Evolutionary conservation across 1,140 invertebrate genomes (phyloP).

Genomic region (Leguminivora glycinivorella): DNA sequence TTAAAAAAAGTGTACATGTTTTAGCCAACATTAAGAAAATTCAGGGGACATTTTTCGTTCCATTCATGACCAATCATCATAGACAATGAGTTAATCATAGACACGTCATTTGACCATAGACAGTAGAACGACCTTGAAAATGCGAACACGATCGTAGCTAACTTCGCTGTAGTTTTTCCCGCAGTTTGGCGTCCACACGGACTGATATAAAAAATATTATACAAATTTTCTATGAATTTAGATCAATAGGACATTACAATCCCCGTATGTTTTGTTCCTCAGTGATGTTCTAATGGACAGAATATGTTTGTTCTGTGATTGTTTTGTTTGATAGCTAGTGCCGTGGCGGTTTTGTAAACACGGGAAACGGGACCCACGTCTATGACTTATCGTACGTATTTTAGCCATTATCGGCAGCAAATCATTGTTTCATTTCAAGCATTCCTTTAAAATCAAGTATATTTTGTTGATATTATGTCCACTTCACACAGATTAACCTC

Average conservation of each 20-base stretch:
- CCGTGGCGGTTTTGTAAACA: conserved; percentile 74
- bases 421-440: conserved; percentile 40
- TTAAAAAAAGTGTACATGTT: too few species aligned
- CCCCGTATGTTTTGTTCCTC: conserved; percentile 53
- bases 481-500: conserved; percentile 50
- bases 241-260: conserved; percentile 61
- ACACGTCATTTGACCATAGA: conserved; percentile 50
- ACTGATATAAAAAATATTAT: conserved; percentile 63
- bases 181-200: conserved; percentile 76
- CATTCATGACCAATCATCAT: conserved; percentile 29
- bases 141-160: conserved; percentile 54
- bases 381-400: conserved; percentile 77
- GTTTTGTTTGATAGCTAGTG: conserved; percentile 54
- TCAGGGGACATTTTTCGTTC: neutral
- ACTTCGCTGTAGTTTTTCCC: conserved; percentile 76
- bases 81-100: conserved; percentile 38
- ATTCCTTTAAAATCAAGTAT: conserved; percentile 30
- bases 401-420: conserved; percentile 56
- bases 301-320: conserved; percentile 69
- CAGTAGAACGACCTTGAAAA: conserved; percentile 59
- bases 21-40: neutral
- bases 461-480: conserved; percentile 33
- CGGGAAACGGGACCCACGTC: conserved; percentile 71
- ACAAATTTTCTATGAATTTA: conserved; percentile 73
- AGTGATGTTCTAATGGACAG: conserved; percentile 56